Evolutionary conservation across 2,113 vertebrate species (phyloP).

Genomic region (Fregetta grallaria): DNA sequence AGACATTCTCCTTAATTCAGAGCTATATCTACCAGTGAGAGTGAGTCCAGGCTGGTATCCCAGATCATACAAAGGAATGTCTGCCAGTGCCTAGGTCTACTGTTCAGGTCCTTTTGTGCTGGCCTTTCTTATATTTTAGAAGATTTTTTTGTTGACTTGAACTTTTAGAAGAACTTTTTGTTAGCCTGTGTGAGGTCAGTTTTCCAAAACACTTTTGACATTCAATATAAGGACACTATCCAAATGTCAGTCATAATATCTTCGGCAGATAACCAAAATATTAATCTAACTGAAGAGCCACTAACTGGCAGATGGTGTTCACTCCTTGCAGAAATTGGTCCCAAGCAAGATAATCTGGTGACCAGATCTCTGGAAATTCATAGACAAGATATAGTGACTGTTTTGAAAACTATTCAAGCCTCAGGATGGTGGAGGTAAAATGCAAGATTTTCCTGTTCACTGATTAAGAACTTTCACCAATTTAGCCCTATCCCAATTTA

Average conservation of each 20-base stretch:
- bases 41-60: not conserved
- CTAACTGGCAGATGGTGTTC: not conserved
- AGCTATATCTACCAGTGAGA: not conserved
- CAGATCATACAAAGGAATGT: not conserved
- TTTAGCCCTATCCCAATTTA: not conserved
- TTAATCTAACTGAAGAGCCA: not conserved
- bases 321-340: not conserved
- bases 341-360: not conserved
- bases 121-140: not conserved
- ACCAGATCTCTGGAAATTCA: not conserved
- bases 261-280: not conserved
- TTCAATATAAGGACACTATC: not conserved
- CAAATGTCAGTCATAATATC: not conserved
- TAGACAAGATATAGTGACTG: not conserved
- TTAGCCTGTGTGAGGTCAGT: not conserved
- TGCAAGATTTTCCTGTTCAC: fast-evolving
- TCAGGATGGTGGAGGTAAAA: not conserved
- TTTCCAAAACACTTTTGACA: not conserved
- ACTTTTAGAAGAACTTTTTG: not conserved
- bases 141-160: not conserved
- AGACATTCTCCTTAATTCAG: not conserved
- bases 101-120: not conserved
- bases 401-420: not conserved
- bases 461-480: not conserved
- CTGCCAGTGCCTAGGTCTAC: not conserved